A percentile compares a stretch with the other conserved stretches of the same genome.
phyloP scores from a whole-genome alignment of 2,888 invertebrate genomes.

The Diploptera punctata region DNA sequence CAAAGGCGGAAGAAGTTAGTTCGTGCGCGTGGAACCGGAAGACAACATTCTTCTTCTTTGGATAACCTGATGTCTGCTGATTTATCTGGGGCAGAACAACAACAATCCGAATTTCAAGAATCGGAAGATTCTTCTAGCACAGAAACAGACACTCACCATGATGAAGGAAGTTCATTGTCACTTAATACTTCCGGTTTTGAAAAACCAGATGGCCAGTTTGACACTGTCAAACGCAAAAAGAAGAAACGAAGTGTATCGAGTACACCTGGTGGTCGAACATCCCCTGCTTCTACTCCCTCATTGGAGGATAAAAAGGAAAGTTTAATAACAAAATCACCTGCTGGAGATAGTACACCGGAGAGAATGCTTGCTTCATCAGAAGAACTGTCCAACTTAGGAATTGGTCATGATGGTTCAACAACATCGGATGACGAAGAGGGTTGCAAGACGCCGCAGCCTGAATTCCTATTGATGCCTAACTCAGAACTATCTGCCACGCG shows the following conservation, averaged over 20 bases:
- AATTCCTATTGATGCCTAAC: constrained; percentile 59
- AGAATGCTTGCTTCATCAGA: constrained; percentile 19
- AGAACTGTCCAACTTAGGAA: neutral
- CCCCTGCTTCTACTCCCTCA: constrained; percentile 5
- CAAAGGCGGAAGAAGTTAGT: constrained; percentile 82
- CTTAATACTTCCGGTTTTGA: constrained; percentile 49
- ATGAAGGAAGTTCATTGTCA: constrained; percentile 22
- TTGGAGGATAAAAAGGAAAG: constrained; percentile 12
- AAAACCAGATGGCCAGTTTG: constrained; percentile 73
- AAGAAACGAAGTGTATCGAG: constrained; percentile 61
- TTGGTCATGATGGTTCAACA: constrained; percentile 60
- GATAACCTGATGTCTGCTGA: constrained; percentile 69
- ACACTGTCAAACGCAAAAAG: constrained; percentile 85
- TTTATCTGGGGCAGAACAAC: constrained; percentile 55
- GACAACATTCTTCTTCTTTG: constrained; percentile 76
- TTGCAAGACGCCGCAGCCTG: constrained; percentile 72
- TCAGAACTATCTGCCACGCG: constrained; percentile 54
- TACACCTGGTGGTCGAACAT: constrained; percentile 43
- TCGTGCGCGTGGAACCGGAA: constrained; percentile 80
- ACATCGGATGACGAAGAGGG: constrained; percentile 61
- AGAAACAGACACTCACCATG: constrained; percentile 73
- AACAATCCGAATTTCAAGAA: constrained; percentile 68
- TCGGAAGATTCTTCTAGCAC: constrained; percentile 57
- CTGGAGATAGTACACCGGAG: constrained; percentile 2
- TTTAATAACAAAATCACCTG: neutral